Conservation (phyloP, 1,140 invertebrate genomes). For the Cotesia glomerata region DNA sequence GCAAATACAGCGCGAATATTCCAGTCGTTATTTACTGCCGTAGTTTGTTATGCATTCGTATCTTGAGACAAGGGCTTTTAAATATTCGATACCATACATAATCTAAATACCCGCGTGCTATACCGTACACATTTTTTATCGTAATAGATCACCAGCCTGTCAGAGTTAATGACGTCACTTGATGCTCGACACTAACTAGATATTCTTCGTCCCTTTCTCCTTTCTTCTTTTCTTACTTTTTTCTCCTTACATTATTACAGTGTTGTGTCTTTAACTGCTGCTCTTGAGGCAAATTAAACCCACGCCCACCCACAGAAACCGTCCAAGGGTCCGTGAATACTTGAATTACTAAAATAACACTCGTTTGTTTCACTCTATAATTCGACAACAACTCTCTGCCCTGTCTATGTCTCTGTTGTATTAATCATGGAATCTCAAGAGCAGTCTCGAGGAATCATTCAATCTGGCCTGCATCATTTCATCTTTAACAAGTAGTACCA, state of each 20-base stretch:
- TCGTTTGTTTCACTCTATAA: constrained; percentile 29
- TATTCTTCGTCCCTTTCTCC: background rate
- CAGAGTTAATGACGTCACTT: constrained; percentile 27
- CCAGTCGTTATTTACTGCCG: background rate
- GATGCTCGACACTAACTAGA: constrained; percentile 20
- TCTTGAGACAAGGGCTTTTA: too few relatives aligned
- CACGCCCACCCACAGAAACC: constrained; percentile 44
- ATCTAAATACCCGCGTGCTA: background rate
- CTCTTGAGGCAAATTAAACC: constrained; percentile 52
- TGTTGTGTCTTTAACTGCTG: constrained; percentile 20
- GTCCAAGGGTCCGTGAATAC: constrained; percentile 34
- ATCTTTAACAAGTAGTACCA: too few relatives aligned
- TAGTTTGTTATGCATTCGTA: too few relatives aligned
- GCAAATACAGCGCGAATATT: background rate
- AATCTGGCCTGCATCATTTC: constrained; percentile 5
- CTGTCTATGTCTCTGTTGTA: constrained; percentile 3
- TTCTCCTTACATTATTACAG: background rate
- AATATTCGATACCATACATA: too few relatives aligned
- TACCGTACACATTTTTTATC: background rate
- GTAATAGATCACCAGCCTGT: constrained; percentile 13
- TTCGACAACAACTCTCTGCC: constrained; percentile 2
- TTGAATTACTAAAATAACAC: constrained; percentile 54
- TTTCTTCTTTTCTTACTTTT: constrained; percentile 6
- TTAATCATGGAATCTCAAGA: constrained; percentile 27
- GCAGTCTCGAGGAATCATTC: constrained; percentile 20